Base-by-base conservation (phyloP, 2,797 vertebrate genomes). In the Hydrocynus forskahlii region DNA sequence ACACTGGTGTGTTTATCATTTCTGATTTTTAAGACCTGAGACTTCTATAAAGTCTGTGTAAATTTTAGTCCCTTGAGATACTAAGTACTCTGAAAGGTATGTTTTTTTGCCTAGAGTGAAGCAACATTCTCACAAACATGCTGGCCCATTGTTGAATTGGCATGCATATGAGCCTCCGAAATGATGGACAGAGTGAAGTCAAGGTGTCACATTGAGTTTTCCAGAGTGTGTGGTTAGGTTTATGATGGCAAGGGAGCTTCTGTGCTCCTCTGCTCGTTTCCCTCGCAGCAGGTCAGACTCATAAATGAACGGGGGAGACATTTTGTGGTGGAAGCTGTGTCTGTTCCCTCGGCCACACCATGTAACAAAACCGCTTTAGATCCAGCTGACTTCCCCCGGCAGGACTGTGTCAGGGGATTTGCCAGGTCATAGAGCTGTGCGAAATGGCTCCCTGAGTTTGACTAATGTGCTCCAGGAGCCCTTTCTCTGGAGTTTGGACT, bases 341-440 rank as follows among this genome's bases (percentile, higher is more conserved):
- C 74, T 81, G 78, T 75, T 76, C 82, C 66, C 68, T 81, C 78
- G 81, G 82, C 84, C 83, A 79, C 83, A 81, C 81, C 72, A 68
- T 81, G 81, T 88, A 79, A 81, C 85, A 82, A 81, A 86, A 84
- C 66, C 59, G 69, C 79, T 83, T 79, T 82, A 70, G 55, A 83
- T 86, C 79, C 82, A 86, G 81, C 83, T 83, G 77, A 85, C 77
- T 84, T 79, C 69, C 74, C 81, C 81, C 76, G 76, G 81, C 79
- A 80, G 78, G 69, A 85, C 79, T 83, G 78, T 80, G 55, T 84
- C 81, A 71, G 75, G 81, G 81, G 85, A 85, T 87, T 85, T 85
- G 64, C 60, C 84, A 85, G 78, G 84, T 88, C 87, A 86, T 62
- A 73, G 75, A 82, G 76, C 76, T 59, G 81, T 69, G 85, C 78